Evolutionary conservation across 1,140 invertebrate genomes (phyloP), one percentile per base, ranked within the genome.

Genomic region (Campoletis sonorensis): DNA sequence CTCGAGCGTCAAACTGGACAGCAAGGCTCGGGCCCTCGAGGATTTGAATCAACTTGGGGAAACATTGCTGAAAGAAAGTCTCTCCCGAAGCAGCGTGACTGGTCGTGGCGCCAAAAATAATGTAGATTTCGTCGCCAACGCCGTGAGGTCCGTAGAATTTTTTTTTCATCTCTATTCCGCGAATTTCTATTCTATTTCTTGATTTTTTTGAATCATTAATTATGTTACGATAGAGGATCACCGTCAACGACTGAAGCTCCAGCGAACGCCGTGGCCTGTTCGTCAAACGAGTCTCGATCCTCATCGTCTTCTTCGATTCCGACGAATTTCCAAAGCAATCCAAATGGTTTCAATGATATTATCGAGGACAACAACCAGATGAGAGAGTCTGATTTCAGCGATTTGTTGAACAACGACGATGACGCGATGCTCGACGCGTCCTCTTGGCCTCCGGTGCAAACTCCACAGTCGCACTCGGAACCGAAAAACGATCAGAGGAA

Each of bases 11-110:
- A 72, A 82, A 64, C 85, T 71, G 75, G 86, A 90, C 30, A 91
- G 88, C 83, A 93, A 92, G 89, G 89, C 92, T 71, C 93, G 94
- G 93, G 94, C 95, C 82, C 83, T 97, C 84, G 95, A 96, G 86
- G 96, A 96, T 84, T 90, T 97, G 54, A 95, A 97, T 86, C 93
- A 94, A 40, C 92, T 97, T 27, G 94, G 96, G 26, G 94, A 96
- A 89, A 92, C 94, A 84, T 90, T 97, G 30, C 90, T 97, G 51
- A 96, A 96, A 89, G 93, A 96, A 91, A 95, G 94, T 84, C 90
- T 96, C 84, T 94, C 94, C 27, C 86, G 40, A 77, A 40, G 13
- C 10, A 58, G 13, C 18, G 54, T 10, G 61, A 70, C 15, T 5
- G 18, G 67, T 27, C 58, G 37, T 33, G 33, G 37, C 15, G 5